Conservation (phyloP, 2,888 invertebrate species). For the Callimorpha dominula region DNA sequence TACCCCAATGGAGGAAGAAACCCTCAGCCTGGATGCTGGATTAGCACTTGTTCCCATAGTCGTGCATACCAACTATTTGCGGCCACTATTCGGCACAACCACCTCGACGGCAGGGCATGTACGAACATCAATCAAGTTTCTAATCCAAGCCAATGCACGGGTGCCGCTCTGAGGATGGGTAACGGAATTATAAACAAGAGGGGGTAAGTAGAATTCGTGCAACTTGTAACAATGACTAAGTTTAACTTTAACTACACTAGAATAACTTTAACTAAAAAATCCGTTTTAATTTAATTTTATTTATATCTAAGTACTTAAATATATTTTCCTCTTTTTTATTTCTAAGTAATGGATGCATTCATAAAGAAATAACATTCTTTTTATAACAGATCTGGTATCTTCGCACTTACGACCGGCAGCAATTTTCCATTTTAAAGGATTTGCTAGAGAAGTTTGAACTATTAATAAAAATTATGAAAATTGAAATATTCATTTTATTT, state of each 20-base stretch:
- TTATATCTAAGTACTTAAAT: neutral
- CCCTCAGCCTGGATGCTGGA: slow-evolving; percentile 71
- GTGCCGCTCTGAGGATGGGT: slow-evolving; percentile 61
- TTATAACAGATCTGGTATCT: slow-evolving; percentile 10
- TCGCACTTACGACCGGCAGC: slow-evolving; percentile 39
- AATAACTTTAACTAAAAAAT: neutral
- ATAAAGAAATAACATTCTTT: neutral
- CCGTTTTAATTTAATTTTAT: neutral
- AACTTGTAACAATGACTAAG: neutral
- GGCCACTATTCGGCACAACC: slow-evolving; percentile 62
- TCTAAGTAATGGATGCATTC: neutral
- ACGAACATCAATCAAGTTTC: slow-evolving; percentile 51
- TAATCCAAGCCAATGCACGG: slow-evolving; percentile 48
- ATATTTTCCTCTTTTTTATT: neutral
- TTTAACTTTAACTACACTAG: neutral
- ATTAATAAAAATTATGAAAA: too few species aligned
- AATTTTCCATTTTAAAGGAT: slow-evolving; percentile 59
- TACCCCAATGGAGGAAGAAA: slow-evolving; percentile 70
- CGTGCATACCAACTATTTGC: slow-evolving; percentile 68
- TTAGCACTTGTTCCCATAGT: slow-evolving; percentile 69
- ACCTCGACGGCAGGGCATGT: slow-evolving; percentile 67
- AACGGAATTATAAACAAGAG: slow-evolving; percentile 45
- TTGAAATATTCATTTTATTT: neutral
- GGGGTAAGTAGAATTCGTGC: slow-evolving; percentile 9
- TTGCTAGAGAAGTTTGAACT: neutral